Evolutionary conservation across 2,888 invertebrate genomes (phyloP).

Genomic region (Actias luna): DNA sequence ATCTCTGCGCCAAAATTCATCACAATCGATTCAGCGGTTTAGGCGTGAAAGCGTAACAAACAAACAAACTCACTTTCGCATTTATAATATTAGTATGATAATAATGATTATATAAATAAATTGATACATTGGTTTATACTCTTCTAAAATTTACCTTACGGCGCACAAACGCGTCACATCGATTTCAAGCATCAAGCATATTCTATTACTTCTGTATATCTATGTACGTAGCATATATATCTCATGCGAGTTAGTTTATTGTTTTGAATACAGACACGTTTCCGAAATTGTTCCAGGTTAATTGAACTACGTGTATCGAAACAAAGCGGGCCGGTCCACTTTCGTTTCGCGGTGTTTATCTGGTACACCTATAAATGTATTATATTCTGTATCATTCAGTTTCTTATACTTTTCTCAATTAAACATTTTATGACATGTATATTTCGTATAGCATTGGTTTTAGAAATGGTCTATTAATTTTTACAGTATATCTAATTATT

Average conservation of each 20-base stretch:
- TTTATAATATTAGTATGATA: no score
- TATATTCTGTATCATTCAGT: no score
- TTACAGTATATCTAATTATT: neutral
- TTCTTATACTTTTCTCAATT: no score
- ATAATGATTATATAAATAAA: neutral
- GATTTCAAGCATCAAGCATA: neutral
- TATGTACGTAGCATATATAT: neutral
- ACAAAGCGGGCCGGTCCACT: neutral
- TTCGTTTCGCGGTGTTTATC: neutral
- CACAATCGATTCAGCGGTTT: no score
- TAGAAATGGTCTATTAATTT: no score
- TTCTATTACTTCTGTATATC: neutral
- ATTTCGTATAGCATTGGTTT: no score
- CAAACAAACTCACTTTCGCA: no score
- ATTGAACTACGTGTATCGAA: slow-evolving; percentile 17
- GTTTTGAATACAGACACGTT: slow-evolving; percentile 34
- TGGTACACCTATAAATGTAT: neutral
- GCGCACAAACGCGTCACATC: neutral
- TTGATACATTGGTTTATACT: neutral
- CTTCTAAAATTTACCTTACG: neutral
- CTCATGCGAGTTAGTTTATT: slow-evolving; percentile 18
- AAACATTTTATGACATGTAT: no score
- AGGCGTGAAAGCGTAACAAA: no score
- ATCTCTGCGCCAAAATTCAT: no score
- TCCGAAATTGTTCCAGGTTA: slow-evolving; percentile 29